Evolutionary conservation across 2,888 invertebrate species (phyloP), one percentile per base, ranked within the genome.

Genomic region (Beris chalybata): DNA sequence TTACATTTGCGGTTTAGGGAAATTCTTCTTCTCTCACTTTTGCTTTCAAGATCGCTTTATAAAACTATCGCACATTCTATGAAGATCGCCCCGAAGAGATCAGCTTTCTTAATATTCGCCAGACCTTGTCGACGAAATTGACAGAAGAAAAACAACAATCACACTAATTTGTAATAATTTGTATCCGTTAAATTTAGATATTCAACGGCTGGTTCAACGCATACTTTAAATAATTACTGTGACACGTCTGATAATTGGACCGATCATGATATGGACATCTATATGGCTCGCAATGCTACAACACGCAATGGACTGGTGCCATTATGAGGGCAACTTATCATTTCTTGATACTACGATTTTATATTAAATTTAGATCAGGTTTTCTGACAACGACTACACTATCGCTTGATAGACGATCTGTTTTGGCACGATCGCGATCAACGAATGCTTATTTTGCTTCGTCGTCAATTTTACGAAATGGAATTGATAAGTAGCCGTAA

Each of bases 221-320:
- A 92, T 74, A 92, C 92, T 54, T 84, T 92, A 75, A 92, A 89
- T 76, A 88, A 92, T 79, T 93, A 92, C 80, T 92, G 92, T 79
- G 93, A 93, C 78, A 93, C 93, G 78, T 90, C 91, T 59, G 92
- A 93, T 79, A 91, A 91, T 80, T 95, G 95, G 95, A 94, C 95
- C 73, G 95, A 95, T 81, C 94, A 95, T 80, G 95, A 95, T 78
- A 93, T 95, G 91, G 95, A 95, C 75, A 94, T 95, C 76, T 95
- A 95, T 82, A 93, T 94, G 89, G 91, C 94, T 68, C 87, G 94
- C 76, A 94, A 95, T 83, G 92, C 93, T 70, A 93, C 92, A 57
- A 89, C 92, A 66, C 86, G 92, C 75, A 90, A 91, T 77, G 92
- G 92, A 71, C 83, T 93, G 76, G 92, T 92, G 78, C 93, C 92